Conservation (phyloP, 2,797 vertebrate genomes). For the Rhinella marina region DNA sequence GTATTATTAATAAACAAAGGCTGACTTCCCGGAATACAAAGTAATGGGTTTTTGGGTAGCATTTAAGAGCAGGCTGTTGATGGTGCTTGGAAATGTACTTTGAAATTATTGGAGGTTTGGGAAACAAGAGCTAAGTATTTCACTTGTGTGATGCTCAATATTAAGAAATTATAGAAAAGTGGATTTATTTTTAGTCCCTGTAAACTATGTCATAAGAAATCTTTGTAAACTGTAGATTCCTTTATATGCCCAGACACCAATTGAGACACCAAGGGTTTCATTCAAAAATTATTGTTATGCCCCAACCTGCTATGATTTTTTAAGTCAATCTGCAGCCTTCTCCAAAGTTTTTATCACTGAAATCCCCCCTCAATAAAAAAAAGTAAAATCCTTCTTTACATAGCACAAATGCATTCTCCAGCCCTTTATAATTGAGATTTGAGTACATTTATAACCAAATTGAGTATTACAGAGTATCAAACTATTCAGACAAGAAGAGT, state of each 20-base stretch:
- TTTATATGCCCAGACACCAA: neutral
- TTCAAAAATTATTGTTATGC: too few relatives aligned
- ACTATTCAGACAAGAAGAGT: neutral
- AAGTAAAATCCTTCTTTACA: too few relatives aligned
- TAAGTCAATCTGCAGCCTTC: neutral
- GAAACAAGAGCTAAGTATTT: conserved; percentile 30
- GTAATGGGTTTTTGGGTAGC: conserved; percentile 52
- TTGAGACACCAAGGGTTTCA: too few relatives aligned
- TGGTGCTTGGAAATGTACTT: conserved; percentile 55
- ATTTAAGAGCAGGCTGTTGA: conserved; percentile 43
- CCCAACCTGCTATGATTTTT: too few relatives aligned
- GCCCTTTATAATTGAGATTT: too few relatives aligned
- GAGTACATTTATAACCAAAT: neutral
- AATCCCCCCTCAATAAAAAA: too few relatives aligned
- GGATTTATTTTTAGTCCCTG: neutral
- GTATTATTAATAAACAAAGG: conserved; percentile 66
- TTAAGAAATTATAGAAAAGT: conserved; percentile 2
- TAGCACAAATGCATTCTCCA: too few relatives aligned
- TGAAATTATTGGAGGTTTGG: conserved; percentile 54
- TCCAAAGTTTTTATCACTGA: neutral
- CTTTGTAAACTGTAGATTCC: neutral
- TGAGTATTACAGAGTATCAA: neutral
- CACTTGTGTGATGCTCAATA: neutral
- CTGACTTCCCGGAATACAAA: conserved; percentile 56
- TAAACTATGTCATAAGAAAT: neutral